A percentile compares a stretch with the other conserved stretches of the same genome.
These are phyloP conservation scores for Petrocephalus schoutedeni DNA, from an alignment of 2,797 vertebrate genomes.

Conservation along the genomic window DNA sequence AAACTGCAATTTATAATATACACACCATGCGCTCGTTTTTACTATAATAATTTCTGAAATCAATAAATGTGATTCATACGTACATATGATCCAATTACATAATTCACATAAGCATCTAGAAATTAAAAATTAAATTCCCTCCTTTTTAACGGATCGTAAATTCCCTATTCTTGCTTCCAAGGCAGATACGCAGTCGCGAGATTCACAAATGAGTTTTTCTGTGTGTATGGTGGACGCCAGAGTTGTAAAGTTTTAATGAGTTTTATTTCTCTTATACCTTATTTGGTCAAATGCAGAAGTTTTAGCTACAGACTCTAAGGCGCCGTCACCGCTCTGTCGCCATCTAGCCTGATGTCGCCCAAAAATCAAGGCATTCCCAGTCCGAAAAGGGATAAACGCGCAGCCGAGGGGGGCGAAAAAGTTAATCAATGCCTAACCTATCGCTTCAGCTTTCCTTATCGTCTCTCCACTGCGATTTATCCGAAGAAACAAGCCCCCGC, in stretches of 20 bases:
- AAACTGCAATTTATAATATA: neutral
- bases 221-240: neutral
- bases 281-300: neutral
- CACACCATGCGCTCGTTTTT: neutral
- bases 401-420: neutral
- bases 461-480: neutral
- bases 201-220: neutral
- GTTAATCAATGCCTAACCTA: neutral
- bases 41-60: neutral
- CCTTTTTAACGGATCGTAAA: neutral
- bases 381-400: neutral
- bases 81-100: neutral
- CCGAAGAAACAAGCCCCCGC: neutral
- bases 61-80: neutral
- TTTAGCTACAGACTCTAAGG: neutral
- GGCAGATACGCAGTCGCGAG: neutral
- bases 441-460: neutral
- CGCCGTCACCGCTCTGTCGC: neutral
- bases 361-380: neutral
- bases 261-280: neutral
- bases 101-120: neutral
- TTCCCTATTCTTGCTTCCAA: neutral
- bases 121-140: neutral
- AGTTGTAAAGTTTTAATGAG: neutral
- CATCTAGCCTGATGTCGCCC: slow-evolving; percentile 1